These are phyloP conservation scores for Hemibagrus guttatus DNA, from an alignment of 2,797 vertebrate genomes.

Conservation along the genomic window DNA sequence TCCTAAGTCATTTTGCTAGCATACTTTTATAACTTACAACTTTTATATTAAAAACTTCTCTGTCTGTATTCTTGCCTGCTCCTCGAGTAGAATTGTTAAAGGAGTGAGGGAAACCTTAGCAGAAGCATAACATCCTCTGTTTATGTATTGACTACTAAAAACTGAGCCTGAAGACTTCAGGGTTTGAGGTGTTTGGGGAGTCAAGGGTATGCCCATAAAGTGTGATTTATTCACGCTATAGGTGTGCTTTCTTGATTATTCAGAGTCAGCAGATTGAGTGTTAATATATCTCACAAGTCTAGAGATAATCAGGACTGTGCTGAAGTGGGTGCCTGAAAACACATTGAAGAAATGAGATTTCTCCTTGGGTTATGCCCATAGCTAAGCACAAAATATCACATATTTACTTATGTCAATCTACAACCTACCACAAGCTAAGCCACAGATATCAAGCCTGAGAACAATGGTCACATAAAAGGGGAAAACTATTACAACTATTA, in stretches of 20 bases:
- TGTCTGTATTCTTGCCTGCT: background rate
- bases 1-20: background rate
- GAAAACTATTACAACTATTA: background rate
- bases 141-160: background rate
- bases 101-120: background rate
- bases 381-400: background rate
- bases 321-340: background rate
- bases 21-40: background rate
- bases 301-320: background rate
- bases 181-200: background rate
- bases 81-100: background rate
- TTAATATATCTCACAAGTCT: background rate
- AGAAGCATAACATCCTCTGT: background rate
- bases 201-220: background rate
- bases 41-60: background rate
- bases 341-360: background rate
- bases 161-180: background rate
- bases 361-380: background rate
- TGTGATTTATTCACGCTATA: background rate
- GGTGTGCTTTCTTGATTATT: background rate
- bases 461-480: background rate
- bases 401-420: constrained; percentile 8
- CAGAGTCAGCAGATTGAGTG: background rate
- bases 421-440: background rate
- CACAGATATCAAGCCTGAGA: background rate